Evolutionary conservation across 2,888 invertebrate species (phyloP), one percentile per base, ranked within the genome.

Genomic region (Diarsia brunnea): DNA sequence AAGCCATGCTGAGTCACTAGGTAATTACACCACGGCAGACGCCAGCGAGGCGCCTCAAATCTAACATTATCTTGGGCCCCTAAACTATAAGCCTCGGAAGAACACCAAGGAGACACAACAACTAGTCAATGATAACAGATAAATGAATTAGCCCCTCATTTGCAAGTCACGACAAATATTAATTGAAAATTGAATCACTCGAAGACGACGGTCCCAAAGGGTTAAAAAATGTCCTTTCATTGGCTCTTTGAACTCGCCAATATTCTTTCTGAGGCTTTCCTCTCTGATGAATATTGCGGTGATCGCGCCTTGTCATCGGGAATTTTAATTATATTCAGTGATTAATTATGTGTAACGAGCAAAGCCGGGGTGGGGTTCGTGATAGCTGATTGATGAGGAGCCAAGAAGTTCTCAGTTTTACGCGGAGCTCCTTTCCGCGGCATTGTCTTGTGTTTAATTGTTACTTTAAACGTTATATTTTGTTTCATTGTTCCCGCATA

Each of bases 1-100:
- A 96, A 96, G 96, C 95, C 90, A 87, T 93, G 96, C 96, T 96
- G 96, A 96, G 93, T 96, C 96, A 96, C 95, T 94, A 93, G 95
- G 95, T 96, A 96, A 96, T 96, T 96, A 96, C 95, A 94, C 91
- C 84, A 91, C 87, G 89, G 92, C 91, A 94, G 93, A 93, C 93
- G 93, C 89, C 92, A 90, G 87, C 89, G 89, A 92, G 93, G 93
- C 94, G 95, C 93, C 92, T 93, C 92, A 94, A 93, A 95, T 94
- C 93, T 93, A 94, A 93, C 93, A 93, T 94, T 95, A 94, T 95
- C 94, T 93, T 91, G 87, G 84, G 89, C 85, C 91, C 93, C 91
- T 91, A 93, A 94, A 92, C 91, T 85, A 84, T 88, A 90, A 89
- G 88, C 76, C 75, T 65, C 65, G 43, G 70, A 86, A 69, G 64